phyloP scores from a whole-genome alignment of 64 coral and sea anemone genomes.

The Pachyseris speciosa region DNA sequence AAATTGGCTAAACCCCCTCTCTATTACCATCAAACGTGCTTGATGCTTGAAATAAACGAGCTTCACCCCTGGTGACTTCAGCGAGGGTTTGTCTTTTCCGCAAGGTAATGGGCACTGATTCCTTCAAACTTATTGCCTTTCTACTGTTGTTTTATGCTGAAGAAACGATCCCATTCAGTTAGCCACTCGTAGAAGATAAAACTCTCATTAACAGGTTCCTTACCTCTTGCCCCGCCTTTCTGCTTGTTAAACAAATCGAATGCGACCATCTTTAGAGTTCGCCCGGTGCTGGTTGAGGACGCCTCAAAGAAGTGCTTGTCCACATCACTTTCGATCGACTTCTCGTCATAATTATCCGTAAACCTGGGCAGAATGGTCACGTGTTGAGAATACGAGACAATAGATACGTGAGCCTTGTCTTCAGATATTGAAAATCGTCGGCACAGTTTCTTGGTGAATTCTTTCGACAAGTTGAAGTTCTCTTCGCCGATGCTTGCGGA shows the following conservation, averaged over 20 bases:
- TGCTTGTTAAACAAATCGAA: background rate
- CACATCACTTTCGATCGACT: background rate
- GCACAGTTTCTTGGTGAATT: slow-evolving; percentile 40
- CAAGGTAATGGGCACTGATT: no score
- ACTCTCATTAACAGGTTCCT: no score
- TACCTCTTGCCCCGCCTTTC: background rate
- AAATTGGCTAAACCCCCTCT: no score
- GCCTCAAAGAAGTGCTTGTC: background rate
- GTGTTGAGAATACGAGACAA: background rate
- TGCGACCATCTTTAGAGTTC: background rate
- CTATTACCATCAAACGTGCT: no score
- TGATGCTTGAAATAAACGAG: no score
- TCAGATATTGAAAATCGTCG: slow-evolving; percentile 25
- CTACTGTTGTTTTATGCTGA: no score
- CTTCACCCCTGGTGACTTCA: no score
- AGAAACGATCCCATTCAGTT: no score
- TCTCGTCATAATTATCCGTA: background rate
- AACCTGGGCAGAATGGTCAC: background rate
- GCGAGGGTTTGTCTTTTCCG: no score
- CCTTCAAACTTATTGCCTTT: no score
- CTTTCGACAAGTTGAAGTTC: slow-evolving; percentile 60
- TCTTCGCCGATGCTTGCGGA: slow-evolving; percentile 78
- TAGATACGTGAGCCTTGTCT: slow-evolving; percentile 18
- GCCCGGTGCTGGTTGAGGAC: slow-evolving; percentile 4
- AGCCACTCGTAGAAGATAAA: no score